Base-by-base conservation (phyloP, 2,113 vertebrate genomes). In the Clarias gariepinus region DNA sequence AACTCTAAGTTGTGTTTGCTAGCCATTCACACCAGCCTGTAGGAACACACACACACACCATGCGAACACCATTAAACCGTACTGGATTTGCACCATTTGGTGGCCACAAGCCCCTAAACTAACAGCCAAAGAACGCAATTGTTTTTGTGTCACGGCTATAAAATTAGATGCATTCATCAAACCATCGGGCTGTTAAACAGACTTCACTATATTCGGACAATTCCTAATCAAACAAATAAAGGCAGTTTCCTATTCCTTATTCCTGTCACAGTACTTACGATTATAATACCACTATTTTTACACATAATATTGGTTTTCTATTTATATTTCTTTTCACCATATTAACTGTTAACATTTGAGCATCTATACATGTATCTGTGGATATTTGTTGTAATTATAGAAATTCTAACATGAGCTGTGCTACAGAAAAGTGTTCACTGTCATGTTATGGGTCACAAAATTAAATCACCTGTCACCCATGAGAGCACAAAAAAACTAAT, bases 11-110 rank as follows among this genome's bases (percentile, higher is more conserved):
- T 82, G 52, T 74, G 87, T 88, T 88, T 87, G 36, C 23, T 60
- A 52, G 69, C 83, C 83, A 87, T 89, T 91, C 74, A 84, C 87
- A 86, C 83, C 76, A 81, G 41, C 71, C 81, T 84, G 87, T 81
- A 60, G 83, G 25, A 82, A 61, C 81, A 57, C 36, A 12, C 60
- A 63, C 63, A 47, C 69, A 33, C 28, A 30, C 66, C 36, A 82
- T 41, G 63, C 61, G 82, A 41, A 79, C 74, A 68, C 52, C 33
- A 76, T 74, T 76, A 76, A 36, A 57, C 69, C 13, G 55, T n/a
- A 82, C 16, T 63, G 23, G 33, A 30, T 61, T 57, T 4, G 9
- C n/a, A 68, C 66, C 13, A 84, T 60, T 21, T 36, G 58, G 2
- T 74, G 47, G 47, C 12, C 7, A 33, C 25, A 25, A 85, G 8